phyloP scores from a whole-genome alignment of 1,140 invertebrate species.

The Paraescarpia echinospica region DNA sequence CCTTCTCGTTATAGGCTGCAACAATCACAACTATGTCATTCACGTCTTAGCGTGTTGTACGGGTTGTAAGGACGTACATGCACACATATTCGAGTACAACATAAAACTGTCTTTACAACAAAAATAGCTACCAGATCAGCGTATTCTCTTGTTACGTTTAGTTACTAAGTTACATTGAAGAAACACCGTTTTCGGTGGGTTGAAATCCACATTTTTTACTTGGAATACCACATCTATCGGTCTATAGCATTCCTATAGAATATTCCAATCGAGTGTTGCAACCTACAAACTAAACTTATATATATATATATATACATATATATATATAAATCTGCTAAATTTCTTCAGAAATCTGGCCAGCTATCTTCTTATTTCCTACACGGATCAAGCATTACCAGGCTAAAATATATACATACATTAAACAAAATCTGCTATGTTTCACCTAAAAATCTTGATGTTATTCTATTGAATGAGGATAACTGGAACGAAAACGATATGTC shows the following conservation, averaged over 20 bases:
- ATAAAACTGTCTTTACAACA: no score
- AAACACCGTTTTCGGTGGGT: no score
- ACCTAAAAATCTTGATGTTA: background rate
- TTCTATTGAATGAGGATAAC: background rate
- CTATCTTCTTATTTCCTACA: background rate
- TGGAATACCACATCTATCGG: no score
- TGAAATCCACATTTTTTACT: no score
- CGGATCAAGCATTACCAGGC: no score
- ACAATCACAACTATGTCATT: background rate
- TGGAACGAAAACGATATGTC: background rate
- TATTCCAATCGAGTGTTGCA: background rate
- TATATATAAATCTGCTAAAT: background rate
- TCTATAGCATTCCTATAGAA: background rate
- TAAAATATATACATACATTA: background rate
- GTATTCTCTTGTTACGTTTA: no score
- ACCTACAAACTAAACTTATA: background rate
- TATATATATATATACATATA: background rate
- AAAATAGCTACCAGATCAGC: no score
- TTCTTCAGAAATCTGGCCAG: background rate
- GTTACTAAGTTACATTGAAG: no score
- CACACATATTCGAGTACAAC: no score
- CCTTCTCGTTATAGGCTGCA: slow-evolving; percentile 55
- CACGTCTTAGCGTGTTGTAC: background rate
- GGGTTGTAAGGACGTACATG: no score
- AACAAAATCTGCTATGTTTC: background rate